Percentiles rank a stretch among this genome's conserved stretches.
phyloP scores from a whole-genome alignment of 2,888 invertebrate species.

The Microctonus hyperodae region DNA sequence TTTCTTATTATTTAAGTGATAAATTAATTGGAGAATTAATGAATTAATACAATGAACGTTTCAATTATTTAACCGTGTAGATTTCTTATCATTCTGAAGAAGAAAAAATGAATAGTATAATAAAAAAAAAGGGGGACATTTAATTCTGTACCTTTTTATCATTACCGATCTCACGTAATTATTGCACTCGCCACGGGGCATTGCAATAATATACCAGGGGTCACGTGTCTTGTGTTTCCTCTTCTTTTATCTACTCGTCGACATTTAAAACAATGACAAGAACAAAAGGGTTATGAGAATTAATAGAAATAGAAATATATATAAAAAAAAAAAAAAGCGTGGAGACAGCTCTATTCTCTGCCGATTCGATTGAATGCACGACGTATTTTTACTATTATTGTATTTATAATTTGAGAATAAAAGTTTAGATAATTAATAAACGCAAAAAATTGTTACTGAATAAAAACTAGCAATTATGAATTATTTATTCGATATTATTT shows the following conservation, averaged over 20 bases:
- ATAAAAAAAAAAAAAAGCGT: background rate
- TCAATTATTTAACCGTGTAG: no score
- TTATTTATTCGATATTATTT: no score
- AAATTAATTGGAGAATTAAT: no score
- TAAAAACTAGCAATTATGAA: no score
- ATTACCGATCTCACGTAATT: constrained; percentile 55
- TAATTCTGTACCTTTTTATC: constrained; percentile 41
- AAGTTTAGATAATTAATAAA: no score
- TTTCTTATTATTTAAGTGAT: no score
- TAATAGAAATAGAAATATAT: no score
- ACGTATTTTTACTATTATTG: no score
- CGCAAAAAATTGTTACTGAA: no score
- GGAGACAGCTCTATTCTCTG: constrained; percentile 12
- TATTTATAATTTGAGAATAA: background rate
- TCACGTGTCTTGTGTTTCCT: constrained; percentile 51
- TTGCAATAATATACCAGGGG: constrained; percentile 45
- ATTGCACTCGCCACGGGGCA: constrained; percentile 53
- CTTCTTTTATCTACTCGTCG: constrained; percentile 35
- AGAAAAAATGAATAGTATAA: background rate
- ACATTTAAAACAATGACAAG: constrained; percentile 52
- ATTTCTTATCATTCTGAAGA: background rate
- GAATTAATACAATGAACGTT: no score
- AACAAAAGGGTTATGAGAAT: constrained; percentile 10
- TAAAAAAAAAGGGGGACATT: constrained; percentile 29
- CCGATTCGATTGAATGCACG: constrained; percentile 24